Conservation (phyloP, 2,797 vertebrate genomes). For the Borostomias antarcticus region DNA sequence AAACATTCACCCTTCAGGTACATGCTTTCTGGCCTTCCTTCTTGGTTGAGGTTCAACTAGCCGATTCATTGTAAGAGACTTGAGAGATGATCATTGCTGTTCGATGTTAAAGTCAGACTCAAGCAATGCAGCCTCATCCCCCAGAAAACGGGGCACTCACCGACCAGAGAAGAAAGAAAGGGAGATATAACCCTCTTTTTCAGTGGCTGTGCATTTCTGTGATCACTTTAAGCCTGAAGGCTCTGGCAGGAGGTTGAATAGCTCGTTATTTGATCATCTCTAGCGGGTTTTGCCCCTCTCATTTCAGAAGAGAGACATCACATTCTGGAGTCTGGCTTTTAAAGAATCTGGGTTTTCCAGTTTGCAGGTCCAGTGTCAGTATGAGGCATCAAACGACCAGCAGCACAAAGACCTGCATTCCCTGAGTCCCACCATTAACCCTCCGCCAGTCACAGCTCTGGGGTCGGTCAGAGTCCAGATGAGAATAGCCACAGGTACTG, state of each 20-base stretch:
- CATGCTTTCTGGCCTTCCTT: not conserved
- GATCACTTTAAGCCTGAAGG: too few relatives aligned
- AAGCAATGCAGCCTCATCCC: too few relatives aligned
- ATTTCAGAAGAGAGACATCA: too few relatives aligned
- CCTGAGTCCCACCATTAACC: conserved; percentile 54
- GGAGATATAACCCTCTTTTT: too few relatives aligned
- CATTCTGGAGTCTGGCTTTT: too few relatives aligned
- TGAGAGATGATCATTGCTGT: not conserved
- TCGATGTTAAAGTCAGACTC: too few relatives aligned
- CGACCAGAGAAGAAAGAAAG: too few relatives aligned
- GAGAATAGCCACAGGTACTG: conserved; percentile 70
- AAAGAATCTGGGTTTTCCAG: conserved; percentile 36
- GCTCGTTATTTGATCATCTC: not conserved
- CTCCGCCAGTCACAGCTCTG: conserved; percentile 57
- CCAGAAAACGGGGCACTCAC: too few relatives aligned
- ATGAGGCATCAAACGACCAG: conserved; percentile 37
- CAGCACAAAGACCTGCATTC: conserved; percentile 40
- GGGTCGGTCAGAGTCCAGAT: conserved; percentile 66
- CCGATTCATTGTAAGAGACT: not conserved
- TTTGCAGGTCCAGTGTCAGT: conserved; percentile 70
- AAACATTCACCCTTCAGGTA: conserved; percentile 52
- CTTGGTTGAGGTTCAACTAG: not conserved
- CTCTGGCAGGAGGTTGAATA: too few relatives aligned
- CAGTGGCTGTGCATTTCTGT: too few relatives aligned
- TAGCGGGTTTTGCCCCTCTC: not conserved